Evolutionary conservation across 2,797 vertebrate genomes (phyloP), one percentile per base, ranked within the genome.

Genomic region (Typhlichthys eigenmanni): DNA sequence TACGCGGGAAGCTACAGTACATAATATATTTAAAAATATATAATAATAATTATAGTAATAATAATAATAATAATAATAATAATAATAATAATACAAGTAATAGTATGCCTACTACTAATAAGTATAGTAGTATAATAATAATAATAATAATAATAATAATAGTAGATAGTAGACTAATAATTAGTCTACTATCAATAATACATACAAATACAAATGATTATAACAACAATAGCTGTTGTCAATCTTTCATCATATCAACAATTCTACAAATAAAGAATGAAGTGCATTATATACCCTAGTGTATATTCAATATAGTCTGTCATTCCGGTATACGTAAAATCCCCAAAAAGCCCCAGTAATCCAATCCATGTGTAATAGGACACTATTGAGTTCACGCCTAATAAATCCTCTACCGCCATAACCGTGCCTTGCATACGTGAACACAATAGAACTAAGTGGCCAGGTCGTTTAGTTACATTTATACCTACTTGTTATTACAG

Each of bases 361-460:
- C 60, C 70, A 64, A 67, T n/a, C 14, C 58, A 48, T 56, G 5
- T 77, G 61, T 70, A 77, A 78, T 47, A 10, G 62, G 56, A 79
- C 64, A 59, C 58, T 45, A 47, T 19, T 54, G 60, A 43, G 67
- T 69, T 79, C 68, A 62, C 82, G 74, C 70, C 69, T 84, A 70
- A 47, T 78, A 71, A 78, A 81, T 64, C 38, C 46, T 38, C 58
- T 61, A 57, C 47, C 62, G 59, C 48, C 56, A 53, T 67, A 52
- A 51, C 63, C 76, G 81, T 71, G 77, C 65, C 62, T 64, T 17
- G 66, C 64, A 66, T 68, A 65, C 63, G 58, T 64, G 68, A 60
- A 51, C 66, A 78, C 78, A 79, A 73, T 58, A 32, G 71, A 65
- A 65, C 69, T 68, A 17, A 71, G 68, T 74, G 77, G 63, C 10